phyloP scores from a whole-genome alignment of 1,140 invertebrate genomes.

The Pachypeltis micranthus region DNA sequence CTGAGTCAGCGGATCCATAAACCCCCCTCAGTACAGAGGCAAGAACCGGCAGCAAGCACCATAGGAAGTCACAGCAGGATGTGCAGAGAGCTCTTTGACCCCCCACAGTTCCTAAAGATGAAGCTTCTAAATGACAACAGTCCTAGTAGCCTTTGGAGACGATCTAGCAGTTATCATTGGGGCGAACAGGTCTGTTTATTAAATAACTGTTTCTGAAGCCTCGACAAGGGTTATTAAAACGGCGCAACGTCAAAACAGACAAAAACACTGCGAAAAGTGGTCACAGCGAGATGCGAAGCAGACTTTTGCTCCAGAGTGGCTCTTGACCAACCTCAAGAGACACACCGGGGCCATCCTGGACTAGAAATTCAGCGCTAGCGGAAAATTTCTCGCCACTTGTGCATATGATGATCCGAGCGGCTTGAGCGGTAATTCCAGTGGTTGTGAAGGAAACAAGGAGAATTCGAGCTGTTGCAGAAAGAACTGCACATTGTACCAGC shows the following conservation, averaged over 20 bases:
- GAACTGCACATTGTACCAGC: conserved; percentile 28
- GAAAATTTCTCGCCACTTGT: conserved; percentile 69
- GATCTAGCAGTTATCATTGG: no score
- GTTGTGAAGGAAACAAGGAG: conserved; percentile 31
- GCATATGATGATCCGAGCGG: conserved; percentile 47
- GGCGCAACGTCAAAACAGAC: conserved; percentile 16
- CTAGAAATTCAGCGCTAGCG: conserved; percentile 68
- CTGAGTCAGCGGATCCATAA: no score
- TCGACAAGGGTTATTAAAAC: no score
- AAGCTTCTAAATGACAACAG: no score
- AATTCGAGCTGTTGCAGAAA: conserved; percentile 27
- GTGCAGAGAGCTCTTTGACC: no score
- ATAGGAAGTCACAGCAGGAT: no score
- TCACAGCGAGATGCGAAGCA: conserved; percentile 20
- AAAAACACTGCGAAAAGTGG: conserved; percentile 22
- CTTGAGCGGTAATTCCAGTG: conserved; percentile 28
- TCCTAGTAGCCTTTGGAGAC: no score
- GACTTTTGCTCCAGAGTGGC: conserved; percentile 40
- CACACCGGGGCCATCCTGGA: conserved; percentile 59
- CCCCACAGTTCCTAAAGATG: no score
- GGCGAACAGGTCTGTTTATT: no score
- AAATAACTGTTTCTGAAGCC: no score
- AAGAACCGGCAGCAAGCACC: no score
- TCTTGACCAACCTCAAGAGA: conserved; percentile 63
- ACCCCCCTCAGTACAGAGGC: no score